A percentile compares a stretch with the other conserved stretches of the same genome.
Evolutionary conservation across 2,113 vertebrate genomes (phyloP).

Genomic region (Eulemur rufifrons): DNA sequence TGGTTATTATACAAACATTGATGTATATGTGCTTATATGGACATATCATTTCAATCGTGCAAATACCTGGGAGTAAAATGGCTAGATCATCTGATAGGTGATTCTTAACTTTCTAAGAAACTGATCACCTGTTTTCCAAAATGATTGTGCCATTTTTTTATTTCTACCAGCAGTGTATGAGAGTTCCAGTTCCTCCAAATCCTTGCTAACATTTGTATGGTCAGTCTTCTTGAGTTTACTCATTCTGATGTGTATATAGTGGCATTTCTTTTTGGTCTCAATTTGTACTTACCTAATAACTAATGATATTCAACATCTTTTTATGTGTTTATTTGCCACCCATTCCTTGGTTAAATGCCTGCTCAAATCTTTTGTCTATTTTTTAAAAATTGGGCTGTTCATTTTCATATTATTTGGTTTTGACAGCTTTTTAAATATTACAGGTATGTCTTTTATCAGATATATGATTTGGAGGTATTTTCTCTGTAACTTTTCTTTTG

Average conservation of each 20-base stretch:
- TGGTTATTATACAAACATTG: not conserved
- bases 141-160: not conserved
- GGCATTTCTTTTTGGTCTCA: not conserved
- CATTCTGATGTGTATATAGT: not conserved
- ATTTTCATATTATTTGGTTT: not conserved
- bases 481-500: not conserved
- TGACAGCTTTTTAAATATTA: not conserved
- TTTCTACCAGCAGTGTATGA: not conserved
- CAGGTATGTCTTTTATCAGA: not conserved
- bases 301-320: not conserved
- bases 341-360: not conserved
- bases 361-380: not conserved
- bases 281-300: not conserved
- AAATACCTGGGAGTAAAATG: not conserved
- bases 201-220: no score
- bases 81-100: not conserved
- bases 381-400: not conserved
- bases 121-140: not conserved
- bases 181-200: not conserved
- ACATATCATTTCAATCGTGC: not conserved
- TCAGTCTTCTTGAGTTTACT: not conserved
- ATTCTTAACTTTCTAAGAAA: not conserved
- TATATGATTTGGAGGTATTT: not conserved
- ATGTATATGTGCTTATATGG: not conserved
- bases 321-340: not conserved